Evolutionary conservation across 1,140 invertebrate species (phyloP).

Genomic region (Whitmania pigra): DNA sequence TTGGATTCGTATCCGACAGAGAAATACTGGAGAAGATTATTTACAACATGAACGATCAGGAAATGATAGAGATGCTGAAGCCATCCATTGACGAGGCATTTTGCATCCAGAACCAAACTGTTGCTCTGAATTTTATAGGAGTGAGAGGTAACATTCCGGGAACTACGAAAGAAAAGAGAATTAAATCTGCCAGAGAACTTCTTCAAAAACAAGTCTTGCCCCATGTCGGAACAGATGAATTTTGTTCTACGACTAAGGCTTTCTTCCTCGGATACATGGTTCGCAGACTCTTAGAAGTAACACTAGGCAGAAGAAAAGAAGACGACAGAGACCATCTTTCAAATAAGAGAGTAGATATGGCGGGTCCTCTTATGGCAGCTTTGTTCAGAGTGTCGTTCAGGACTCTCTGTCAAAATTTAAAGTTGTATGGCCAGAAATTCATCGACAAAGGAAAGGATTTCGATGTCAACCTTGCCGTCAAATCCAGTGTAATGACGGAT

Average conservation of each 20-base stretch:
- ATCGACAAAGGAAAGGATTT: slow-evolving; percentile 97
- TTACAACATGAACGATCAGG: slow-evolving; percentile 93
- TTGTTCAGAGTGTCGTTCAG: slow-evolving; percentile 61
- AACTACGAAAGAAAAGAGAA: slow-evolving; percentile 93
- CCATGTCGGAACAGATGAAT: slow-evolving; percentile 85
- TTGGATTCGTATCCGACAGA: slow-evolving; percentile 94
- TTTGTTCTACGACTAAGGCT: slow-evolving; percentile 97
- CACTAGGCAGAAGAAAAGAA: slow-evolving; percentile 78
- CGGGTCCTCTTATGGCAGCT: slow-evolving; percentile 85
- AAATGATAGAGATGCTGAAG: slow-evolving; percentile 99
- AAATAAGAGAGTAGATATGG: slow-evolving; percentile 90
- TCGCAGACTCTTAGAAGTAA: slow-evolving; percentile 77
- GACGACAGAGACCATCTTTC: slow-evolving; percentile 99
- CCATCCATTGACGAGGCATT: slow-evolving; percentile 96
- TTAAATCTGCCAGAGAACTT: slow-evolving; percentile 97
- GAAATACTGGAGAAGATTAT: slow-evolving; percentile 98
- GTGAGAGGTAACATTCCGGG: slow-evolving; percentile 84
- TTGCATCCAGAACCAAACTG: slow-evolving; percentile 96
- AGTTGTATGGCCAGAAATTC: slow-evolving; percentile 95
- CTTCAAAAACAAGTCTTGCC: slow-evolving; percentile 98
- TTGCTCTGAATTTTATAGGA: slow-evolving; percentile 94
- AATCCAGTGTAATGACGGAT: slow-evolving; percentile 93
- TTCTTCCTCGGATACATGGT: slow-evolving; percentile 96
- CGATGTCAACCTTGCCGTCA: slow-evolving; percentile 88
- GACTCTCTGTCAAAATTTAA: slow-evolving; percentile 50